Base-by-base conservation (phyloP, 2,797 vertebrate genomes). In the Galagoides demidoff region DNA sequence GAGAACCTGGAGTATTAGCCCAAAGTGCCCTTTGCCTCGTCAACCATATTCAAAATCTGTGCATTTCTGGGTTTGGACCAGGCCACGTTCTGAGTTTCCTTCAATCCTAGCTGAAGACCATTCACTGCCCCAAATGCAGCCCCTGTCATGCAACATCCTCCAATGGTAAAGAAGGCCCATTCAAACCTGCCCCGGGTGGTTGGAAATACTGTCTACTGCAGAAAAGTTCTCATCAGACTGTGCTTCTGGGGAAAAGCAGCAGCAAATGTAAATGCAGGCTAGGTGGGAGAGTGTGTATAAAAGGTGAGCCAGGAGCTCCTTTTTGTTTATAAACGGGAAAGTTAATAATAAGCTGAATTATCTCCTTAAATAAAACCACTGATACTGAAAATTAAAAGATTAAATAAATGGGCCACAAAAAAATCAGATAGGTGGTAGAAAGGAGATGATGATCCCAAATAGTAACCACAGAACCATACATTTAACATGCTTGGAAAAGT, bases 301-400 rank as follows among this genome's bases (percentile, higher is more conserved):
- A 87, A 19, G 14, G 68, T 45, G 29, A 63, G 22, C 77, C 25
- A 31, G 61, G 61, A 79, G 74, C 34, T 68, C 81, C 83, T 94
- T 83, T 63, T 64, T 84, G n/a, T 25, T 71, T 34, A 82, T 27
- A 78, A 85, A 78, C 23, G 64, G 31, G 19, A 95, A 85, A 27
- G 49, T 52, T 85, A 91, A 95, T 66, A 81, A 61, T 0, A 78
- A 37, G 45, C 43, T 87, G 96, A 83, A 93, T 66, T n/a, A 66
- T 43, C 81, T 90, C 68, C 81, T 95, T 81, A 81, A 90, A 81
- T 57, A 81, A 96, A 93, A 85, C 43, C 37, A 68, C 12, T n/a
- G 74, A 77, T 31, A 45, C 0, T 83, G 52, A 89, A 91, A 87
- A 84, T 57, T 57, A 70, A 88, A 89, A 92, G 64, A 73, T 85